Percentiles rank a stretch among this genome's conserved stretches.
phyloP scores from a whole-genome alignment of 2,797 vertebrate species.

The Microctenopoma steveboyesi region DNA sequence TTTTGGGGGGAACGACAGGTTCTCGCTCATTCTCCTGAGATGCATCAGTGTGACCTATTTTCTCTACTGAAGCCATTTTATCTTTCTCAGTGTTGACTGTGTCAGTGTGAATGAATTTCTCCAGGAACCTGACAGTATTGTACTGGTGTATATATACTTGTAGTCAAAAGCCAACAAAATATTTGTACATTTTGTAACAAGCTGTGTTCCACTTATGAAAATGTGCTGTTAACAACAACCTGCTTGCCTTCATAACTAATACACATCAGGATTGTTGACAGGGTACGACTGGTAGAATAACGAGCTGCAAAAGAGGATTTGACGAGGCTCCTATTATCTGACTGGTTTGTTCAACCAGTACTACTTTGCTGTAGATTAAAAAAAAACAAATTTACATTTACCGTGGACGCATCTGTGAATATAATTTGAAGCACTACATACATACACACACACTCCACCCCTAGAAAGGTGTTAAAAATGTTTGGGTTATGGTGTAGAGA shows the following conservation, averaged over 20 bases:
- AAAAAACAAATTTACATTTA: constrained; percentile 4
- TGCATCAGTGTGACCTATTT: constrained; percentile 62
- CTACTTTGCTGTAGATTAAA: not conserved
- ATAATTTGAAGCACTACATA: constrained; percentile 1
- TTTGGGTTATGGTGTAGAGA: not conserved
- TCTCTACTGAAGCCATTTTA: constrained; percentile 29
- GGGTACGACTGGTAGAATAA: not conserved
- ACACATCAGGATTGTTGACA: not conserved
- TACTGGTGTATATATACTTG: constrained; percentile 19
- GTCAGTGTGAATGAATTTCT: constrained; percentile 38
- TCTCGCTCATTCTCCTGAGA: constrained; percentile 35
- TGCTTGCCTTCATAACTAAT: not conserved
- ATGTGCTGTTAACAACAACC: not conserved
- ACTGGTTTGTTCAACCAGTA: not conserved
- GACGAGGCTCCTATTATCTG: not conserved
- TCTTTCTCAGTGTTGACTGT: constrained; percentile 18
- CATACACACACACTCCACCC: not conserved
- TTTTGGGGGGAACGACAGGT: constrained; percentile 20
- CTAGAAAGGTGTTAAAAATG: not conserved
- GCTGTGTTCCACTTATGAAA: not conserved
- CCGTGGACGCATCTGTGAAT: not conserved
- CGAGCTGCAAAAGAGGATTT: not conserved
- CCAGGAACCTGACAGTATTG: constrained; percentile 34
- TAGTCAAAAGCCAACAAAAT: constrained; percentile 21
- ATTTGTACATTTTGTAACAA: constrained; percentile 16